Conservation (phyloP, 2,888 invertebrate genomes). For the Acrobasis suavella region DNA sequence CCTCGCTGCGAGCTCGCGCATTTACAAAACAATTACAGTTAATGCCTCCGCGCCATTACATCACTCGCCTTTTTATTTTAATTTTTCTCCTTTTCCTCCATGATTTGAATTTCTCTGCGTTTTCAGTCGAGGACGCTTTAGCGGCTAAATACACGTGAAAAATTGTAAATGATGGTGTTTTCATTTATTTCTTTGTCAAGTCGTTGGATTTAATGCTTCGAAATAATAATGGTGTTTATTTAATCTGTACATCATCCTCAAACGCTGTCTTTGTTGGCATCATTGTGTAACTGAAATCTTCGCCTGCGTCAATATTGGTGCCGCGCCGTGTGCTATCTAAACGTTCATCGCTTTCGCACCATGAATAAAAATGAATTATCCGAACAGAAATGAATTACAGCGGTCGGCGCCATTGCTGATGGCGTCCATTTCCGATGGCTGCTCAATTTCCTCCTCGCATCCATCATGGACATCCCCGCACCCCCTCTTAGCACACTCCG, state of each 20-base stretch:
- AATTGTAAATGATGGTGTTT: slow-evolving; percentile 20
- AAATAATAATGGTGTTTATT: slow-evolving; percentile 7
- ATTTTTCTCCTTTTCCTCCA: slow-evolving; percentile 20
- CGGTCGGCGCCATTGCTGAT: slow-evolving; percentile 23
- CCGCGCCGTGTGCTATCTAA: not conserved
- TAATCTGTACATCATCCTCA: not conserved
- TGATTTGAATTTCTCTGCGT: slow-evolving; percentile 17
- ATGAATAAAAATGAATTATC: slow-evolving; percentile 24
- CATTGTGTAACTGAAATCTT: not conserved
- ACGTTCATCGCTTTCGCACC: slow-evolving; percentile 9
- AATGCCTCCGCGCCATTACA: slow-evolving; percentile 38
- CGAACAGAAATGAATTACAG: slow-evolving; percentile 27
- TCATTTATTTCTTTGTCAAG: slow-evolving; percentile 17
- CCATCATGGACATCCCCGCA: slow-evolving; percentile 37
- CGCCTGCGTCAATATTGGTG: not conserved
- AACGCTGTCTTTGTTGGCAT: not conserved
- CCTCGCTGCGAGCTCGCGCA: slow-evolving; percentile 32
- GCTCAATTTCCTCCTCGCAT: slow-evolving; percentile 47
- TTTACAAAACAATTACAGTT: slow-evolving; percentile 45
- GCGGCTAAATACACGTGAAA: slow-evolving; percentile 24
- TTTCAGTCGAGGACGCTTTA: slow-evolving; percentile 17
- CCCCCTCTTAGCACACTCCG: slow-evolving; percentile 2
- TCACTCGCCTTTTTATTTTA: slow-evolving; percentile 29
- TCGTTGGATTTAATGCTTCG: slow-evolving; percentile 13
- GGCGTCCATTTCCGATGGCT: slow-evolving; percentile 42